Conservation (phyloP, 1,140 invertebrate genomes). For the Pseudomyrmex flavicornis region DNA sequence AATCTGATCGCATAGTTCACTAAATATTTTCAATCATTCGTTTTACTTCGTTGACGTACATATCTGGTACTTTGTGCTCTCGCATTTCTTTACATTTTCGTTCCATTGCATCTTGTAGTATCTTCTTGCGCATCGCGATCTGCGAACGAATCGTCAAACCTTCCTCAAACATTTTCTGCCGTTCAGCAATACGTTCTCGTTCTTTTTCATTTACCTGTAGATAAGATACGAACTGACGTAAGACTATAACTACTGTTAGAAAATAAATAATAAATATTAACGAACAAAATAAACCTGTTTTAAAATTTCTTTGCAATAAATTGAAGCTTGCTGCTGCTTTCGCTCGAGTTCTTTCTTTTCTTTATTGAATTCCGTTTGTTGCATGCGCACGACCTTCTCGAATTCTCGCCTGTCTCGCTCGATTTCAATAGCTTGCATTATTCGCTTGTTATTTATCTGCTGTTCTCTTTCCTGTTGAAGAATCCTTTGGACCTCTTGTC, state of each 20-base stretch:
- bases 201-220: slow-evolving; percentile 89
- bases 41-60: slow-evolving; percentile 82
- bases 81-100: slow-evolving; percentile 87
- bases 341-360: slow-evolving; percentile 82
- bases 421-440: slow-evolving; percentile 87
- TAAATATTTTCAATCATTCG: slow-evolving; percentile 79
- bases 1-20: slow-evolving; percentile 51
- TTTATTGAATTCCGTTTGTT: slow-evolving; percentile 80
- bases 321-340: slow-evolving; percentile 75
- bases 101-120: slow-evolving; percentile 86
- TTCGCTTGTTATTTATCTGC: slow-evolving; percentile 85
- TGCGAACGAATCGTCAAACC: slow-evolving; percentile 87
- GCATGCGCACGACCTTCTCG: slow-evolving; percentile 83
- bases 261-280: neutral
- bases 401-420: slow-evolving; percentile 87
- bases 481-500: slow-evolving; percentile 83
- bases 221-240: neutral
- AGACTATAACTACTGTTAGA: neutral
- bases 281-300: slow-evolving; percentile 75
- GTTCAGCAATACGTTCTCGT: slow-evolving; percentile 86
- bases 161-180: slow-evolving; percentile 88
- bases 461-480: slow-evolving; percentile 82
- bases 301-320: slow-evolving; percentile 80
- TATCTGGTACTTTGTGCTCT: slow-evolving; percentile 79
- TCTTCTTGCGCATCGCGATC: slow-evolving; percentile 85